phyloP scores from a whole-genome alignment of 2,113 vertebrate genomes.

The Gobiocypris rarus region DNA sequence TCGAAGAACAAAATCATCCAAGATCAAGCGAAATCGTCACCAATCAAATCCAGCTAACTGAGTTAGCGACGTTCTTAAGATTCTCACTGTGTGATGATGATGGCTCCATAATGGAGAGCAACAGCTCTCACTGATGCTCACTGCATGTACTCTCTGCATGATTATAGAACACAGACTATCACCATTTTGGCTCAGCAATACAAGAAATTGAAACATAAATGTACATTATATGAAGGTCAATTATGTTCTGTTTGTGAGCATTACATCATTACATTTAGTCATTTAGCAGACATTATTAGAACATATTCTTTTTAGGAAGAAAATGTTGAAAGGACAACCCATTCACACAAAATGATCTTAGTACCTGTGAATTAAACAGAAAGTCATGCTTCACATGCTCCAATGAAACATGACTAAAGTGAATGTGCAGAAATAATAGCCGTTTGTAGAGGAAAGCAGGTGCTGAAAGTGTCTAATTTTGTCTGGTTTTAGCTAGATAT shows the following conservation, averaged over 20 bases:
- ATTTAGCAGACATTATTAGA: too few relatives aligned
- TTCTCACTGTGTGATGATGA: too few relatives aligned
- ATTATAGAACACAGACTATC: slow-evolving; percentile 38
- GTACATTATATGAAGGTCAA: slow-evolving; percentile 27
- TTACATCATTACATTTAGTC: too few relatives aligned
- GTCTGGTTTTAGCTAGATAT: slow-evolving; percentile 44
- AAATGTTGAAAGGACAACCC: not conserved
- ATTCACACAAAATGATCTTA: not conserved
- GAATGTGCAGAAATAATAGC: slow-evolving; percentile 13
- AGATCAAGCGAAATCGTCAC: too few relatives aligned
- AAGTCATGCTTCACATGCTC: not conserved
- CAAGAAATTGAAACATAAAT: slow-evolving; percentile 31
- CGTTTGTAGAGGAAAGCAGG: not conserved
- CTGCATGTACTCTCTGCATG: slow-evolving; percentile 25
- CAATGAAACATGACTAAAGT: slow-evolving; percentile 21
- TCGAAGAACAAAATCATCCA: too few relatives aligned
- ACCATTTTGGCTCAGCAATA: slow-evolving; percentile 25
- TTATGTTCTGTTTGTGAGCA: not conserved
- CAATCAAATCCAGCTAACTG: too few relatives aligned
- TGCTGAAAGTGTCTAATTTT: not conserved
- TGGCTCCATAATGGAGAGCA: slow-evolving; percentile 23
- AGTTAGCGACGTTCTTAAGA: too few relatives aligned
- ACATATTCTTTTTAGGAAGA: slow-evolving; percentile 9
- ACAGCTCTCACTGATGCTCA: too few relatives aligned
- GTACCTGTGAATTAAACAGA: slow-evolving; percentile 10